Evolutionary conservation across 2,888 invertebrate genomes (phyloP), one percentile per base, ranked within the genome.

Genomic region (Acrobasis suavella): DNA sequence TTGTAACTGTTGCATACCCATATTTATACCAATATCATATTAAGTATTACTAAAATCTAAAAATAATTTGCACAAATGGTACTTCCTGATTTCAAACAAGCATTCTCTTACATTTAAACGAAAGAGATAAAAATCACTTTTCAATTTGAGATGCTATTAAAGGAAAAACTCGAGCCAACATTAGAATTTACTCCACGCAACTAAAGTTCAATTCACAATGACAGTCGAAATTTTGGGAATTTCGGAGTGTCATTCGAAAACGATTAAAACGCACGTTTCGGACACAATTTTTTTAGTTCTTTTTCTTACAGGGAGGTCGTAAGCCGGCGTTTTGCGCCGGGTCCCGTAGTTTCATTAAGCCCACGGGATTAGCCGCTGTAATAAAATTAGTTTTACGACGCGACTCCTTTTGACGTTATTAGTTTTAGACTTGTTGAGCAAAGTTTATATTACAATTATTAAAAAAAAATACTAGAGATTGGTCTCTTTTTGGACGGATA

Each of bases 231-330:
- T 14, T 22, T 56, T 56, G 2, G 22, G n/a, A 9, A 37, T 5
- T 56, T 46, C 38, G 5, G 16, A 37, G 62, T 50, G 62, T 62
- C 55, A 62, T 77, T 75, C 76, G 74, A 76, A 76, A 78, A 71
- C 78, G 74, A 77, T 78, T 77, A 76, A 78, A 76, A 73, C 69
- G 67, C 72, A 70, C 69, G 71, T 65, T 64, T 64, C 68, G 71
- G 67, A 76, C 71, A 70, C 69, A 72, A 71, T 72, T 72, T 72
- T n/a, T 73, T 70, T 65, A 12, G 68, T 69, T 70, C 69, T 67
- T 70, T 69, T 17, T 62, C 63, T 69, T 55, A 68, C 61, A 65
- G 61, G 68, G 64, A 67, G 54, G 64, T 66, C 60, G 63, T 62
- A 62, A 65, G 50, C 38, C 52, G 67, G 63, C 68, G 65, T 46